Evolutionary conservation across 2,888 invertebrate species (phyloP), one percentile per base, ranked within the genome.

Genomic region (Dasypolia templi): DNA sequence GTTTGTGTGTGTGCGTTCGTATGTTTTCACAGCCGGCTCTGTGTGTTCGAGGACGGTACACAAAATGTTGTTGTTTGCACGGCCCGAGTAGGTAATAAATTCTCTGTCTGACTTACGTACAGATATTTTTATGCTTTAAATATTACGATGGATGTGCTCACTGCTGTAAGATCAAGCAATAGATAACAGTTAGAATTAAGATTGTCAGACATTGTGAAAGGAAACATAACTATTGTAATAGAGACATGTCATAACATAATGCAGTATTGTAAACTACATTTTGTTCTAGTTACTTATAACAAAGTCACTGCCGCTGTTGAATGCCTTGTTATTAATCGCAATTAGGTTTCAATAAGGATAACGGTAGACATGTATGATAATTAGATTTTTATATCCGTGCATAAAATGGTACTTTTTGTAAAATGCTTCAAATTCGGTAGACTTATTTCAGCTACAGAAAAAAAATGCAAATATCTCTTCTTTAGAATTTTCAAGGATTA

Each of bases 31-130:
- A 95, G 95, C 94, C 94, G 95, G 90, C 91, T 89, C 88, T 92
- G 89, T 94, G 91, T 92, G 91, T 90, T 88, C 90, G 93, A 93
- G 92, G 93, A 93, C 92, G 91, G 93, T 94, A 95, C 92, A 95
- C 94, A 94, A 94, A 94, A 93, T 95, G 94, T 95, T 94, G 94
- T 95, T 95, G 95, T 95, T 95, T 95, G 94, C 92, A 88, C 89
- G 80, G 88, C 84, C 86, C 88, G 89, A 91, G 91, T 89, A 89
- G 91, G 93, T 92, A 95, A 95, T 95, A 95, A 95, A 95, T 95
- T 94, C 90, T 82, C 55, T 86, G 90, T 90, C 86, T 87, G 87
- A 86, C 83, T 87, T 84, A 78, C 78, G 79, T 82, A 78, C 83
- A 83, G 82, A 88, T 90, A 89, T 88, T 87, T 87, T 86, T 87